Percentiles rank a stretch among this genome's conserved stretches.
phyloP scores from a whole-genome alignment of 2,797 vertebrate species.

The Oreochromis mossambicus region DNA sequence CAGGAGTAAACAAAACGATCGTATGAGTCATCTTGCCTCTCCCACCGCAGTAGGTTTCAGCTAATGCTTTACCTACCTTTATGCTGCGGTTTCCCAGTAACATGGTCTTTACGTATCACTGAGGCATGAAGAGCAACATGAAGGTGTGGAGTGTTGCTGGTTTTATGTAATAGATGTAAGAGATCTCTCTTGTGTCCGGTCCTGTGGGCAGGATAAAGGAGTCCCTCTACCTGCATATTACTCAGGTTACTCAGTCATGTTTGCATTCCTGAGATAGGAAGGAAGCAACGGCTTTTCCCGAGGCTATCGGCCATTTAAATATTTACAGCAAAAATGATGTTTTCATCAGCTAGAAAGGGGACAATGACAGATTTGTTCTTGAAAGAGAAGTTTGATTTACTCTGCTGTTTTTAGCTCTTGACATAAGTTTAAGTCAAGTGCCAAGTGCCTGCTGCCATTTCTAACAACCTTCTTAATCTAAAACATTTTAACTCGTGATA shows the following conservation, averaged over 20 bases:
- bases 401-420: neutral
- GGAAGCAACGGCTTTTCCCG: neutral
- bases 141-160: neutral
- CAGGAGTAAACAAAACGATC: neutral
- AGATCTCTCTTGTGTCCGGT: neutral
- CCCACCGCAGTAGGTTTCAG: neutral
- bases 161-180: neutral
- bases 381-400: neutral
- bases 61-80: neutral
- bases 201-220: neutral
- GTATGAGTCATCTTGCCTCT: neutral
- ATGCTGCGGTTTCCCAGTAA: neutral
- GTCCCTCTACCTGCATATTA: neutral
- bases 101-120: neutral
- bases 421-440: neutral
- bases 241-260: neutral
- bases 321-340: neutral
- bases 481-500: neutral
- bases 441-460: neutral
- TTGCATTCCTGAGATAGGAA: constrained; percentile 16
- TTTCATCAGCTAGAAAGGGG: neutral
- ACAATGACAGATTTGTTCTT: neutral
- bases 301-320: neutral
- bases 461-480: neutral
- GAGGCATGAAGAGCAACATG: neutral